Evolutionary conservation across 2,113 vertebrate genomes (phyloP), one percentile per base, ranked within the genome.

Genomic region (Rafetus swinhoei): DNA sequence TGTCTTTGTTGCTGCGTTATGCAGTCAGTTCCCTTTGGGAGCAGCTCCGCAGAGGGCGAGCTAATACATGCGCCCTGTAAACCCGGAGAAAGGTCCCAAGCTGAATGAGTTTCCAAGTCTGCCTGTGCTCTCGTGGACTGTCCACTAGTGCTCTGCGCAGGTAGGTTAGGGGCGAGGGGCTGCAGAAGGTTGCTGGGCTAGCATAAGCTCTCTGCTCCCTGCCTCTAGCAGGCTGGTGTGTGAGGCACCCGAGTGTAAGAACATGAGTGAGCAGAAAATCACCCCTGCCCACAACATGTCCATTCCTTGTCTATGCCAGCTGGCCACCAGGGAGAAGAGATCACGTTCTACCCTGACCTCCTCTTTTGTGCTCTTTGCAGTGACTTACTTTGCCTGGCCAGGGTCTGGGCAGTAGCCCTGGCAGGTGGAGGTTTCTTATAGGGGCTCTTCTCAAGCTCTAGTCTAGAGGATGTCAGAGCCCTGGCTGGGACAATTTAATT

Each of bases 241-340:
- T 32, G 10, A 16, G 62, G 27, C 32, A 11, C 29, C 32, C n/a
- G 29, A 32, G 29, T 69, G 14, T 69, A 69, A 69, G 14, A 32
- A 15, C 5, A 32, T n/a, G 29, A 45, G 45, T 45, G 45, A 45
- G 45, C 45, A 45, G 45, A 45, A 45, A 45, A 69, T 29, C 62
- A 32, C 32, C 14, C 62, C 32, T 16, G 5, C 62, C 15, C 29
- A 6, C 24, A 29, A 65, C 4, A n/a, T 15, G 62, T 29, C 27
- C 6, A 15, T 1, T 9, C 81, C 81, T 57, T 69, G 9, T n/a
- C 90, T 29, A 19, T 45, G 91, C 79, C 86, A 91, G 79, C 79
- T 88, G 94, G 95, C 85, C 81, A 60, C 84, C 50, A 1, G 16
- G 81, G 86, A 96, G 93, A 94, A 86, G 39, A 95, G 56, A 80